These are phyloP conservation scores for Lates calcarifer DNA, from an alignment of 2,113 vertebrate species.

Conservation along the genomic window DNA sequence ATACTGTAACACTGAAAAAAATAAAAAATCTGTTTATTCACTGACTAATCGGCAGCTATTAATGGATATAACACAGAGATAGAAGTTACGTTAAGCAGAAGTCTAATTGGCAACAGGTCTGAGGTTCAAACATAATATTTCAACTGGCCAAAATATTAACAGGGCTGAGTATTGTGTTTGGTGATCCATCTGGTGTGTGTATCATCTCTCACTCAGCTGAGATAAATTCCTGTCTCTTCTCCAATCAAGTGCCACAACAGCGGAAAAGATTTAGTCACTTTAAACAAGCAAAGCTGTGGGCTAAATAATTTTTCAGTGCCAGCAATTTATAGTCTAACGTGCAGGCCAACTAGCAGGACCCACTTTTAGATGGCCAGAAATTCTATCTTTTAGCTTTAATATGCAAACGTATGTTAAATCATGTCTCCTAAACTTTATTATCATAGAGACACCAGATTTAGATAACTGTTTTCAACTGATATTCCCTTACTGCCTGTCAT, in stretches of 20 bases:
- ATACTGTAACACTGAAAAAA: not conserved
- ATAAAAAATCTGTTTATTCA: not conserved
- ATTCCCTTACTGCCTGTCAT: too few species aligned
- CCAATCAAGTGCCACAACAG: conserved; percentile 17
- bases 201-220: conserved; percentile 19
- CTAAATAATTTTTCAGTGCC: conserved; percentile 33
- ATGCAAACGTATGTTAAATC: too few species aligned
- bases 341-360: not conserved
- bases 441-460: too few species aligned
- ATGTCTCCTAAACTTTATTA: too few species aligned
- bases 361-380: too few species aligned
- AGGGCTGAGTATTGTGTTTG: not conserved
- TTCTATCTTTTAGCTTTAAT: too few species aligned
- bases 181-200: not conserved
- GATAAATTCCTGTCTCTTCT: conserved; percentile 22
- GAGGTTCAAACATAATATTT: conserved; percentile 2
- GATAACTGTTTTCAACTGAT: too few species aligned
- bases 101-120: conserved; percentile 1
- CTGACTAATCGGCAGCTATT: not conserved
- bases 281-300: conserved; percentile 27
- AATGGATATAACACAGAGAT: not conserved
- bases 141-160: not conserved
- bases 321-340: not conserved
- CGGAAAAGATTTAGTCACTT: conserved; percentile 27
- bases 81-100: not conserved